A percentile compares a stretch with the other conserved stretches of the same genome.
Evolutionary conservation across 2,113 vertebrate genomes (phyloP).

Genomic region (Oceanites oceanicus): DNA sequence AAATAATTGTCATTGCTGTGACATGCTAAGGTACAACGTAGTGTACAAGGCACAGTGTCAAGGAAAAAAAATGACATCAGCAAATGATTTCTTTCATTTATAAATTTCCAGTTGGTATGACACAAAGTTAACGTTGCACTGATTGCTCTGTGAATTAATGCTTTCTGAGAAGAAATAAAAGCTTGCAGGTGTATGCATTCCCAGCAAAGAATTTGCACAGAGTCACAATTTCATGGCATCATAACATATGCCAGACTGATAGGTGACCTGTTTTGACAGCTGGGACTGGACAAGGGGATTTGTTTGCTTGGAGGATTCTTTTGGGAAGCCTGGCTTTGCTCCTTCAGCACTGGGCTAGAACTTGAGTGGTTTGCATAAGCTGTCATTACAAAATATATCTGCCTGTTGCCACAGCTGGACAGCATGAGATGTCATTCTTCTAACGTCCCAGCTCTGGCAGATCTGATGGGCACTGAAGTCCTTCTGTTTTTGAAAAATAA

Average conservation of each 20-base stretch:
- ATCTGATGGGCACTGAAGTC: background rate
- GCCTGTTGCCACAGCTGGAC: background rate
- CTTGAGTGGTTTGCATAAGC: background rate
- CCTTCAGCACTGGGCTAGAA: background rate
- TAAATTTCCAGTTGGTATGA: background rate
- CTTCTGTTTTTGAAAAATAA: background rate
- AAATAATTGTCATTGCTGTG: background rate
- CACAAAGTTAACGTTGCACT: background rate
- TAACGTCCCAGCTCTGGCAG: background rate
- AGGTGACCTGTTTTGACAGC: slow-evolving; percentile 54
- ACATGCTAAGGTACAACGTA: background rate
- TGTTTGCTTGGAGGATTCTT: slow-evolving; percentile 59
- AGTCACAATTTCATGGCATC: background rate
- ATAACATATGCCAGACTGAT: background rate
- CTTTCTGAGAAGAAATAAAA: background rate
- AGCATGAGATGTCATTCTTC: background rate
- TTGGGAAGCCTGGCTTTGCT: slow-evolving; percentile 36
- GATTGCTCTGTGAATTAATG: background rate
- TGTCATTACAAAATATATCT: background rate
- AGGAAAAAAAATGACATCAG: background rate
- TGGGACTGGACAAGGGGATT: background rate
- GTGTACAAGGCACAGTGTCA: background rate
- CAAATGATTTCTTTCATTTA: background rate
- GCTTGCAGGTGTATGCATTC: background rate
- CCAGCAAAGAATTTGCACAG: background rate